These are phyloP conservation scores for Baryphthengus martii DNA, from an alignment of 2,113 vertebrate species.

Conservation along the genomic window DNA sequence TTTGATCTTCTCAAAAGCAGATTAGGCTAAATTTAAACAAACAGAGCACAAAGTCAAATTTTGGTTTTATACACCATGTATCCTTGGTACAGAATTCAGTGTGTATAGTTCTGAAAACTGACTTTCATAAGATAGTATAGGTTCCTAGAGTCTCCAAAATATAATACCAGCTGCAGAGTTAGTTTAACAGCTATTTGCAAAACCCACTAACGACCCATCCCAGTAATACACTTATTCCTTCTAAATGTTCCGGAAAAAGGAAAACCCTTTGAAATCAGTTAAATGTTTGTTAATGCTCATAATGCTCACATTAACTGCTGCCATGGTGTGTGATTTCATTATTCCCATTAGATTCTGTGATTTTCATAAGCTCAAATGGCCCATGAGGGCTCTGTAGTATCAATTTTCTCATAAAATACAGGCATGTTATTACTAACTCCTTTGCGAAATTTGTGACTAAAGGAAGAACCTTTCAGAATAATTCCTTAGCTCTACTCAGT, in stretches of 20 bases:
- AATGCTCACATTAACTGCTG: neutral
- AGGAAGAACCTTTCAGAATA: neutral
- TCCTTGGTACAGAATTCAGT: neutral
- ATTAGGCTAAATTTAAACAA: slow-evolving; percentile 52
- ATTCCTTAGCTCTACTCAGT: neutral
- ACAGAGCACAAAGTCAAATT: slow-evolving; percentile 20
- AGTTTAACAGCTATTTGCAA: neutral
- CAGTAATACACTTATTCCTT: neutral
- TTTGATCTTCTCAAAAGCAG: slow-evolving; percentile 51
- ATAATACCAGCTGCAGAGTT: neutral
- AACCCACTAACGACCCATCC: neutral
- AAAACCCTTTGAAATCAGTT: neutral
- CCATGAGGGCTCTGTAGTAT: neutral
- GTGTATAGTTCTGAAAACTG: neutral
- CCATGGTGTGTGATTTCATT: accelerated
- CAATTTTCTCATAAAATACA: neutral
- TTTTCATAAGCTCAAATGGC: neutral
- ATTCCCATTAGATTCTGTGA: neutral
- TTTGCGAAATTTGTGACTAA: neutral
- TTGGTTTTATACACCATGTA: neutral
- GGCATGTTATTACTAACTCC: neutral
- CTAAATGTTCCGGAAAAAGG: neutral
- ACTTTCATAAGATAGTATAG: neutral
- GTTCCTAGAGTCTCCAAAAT: neutral
- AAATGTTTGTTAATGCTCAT: neutral